Evolutionary conservation across 2,113 vertebrate genomes (phyloP), one percentile per base, ranked within the genome.

Genomic region (Falco punctatus): DNA sequence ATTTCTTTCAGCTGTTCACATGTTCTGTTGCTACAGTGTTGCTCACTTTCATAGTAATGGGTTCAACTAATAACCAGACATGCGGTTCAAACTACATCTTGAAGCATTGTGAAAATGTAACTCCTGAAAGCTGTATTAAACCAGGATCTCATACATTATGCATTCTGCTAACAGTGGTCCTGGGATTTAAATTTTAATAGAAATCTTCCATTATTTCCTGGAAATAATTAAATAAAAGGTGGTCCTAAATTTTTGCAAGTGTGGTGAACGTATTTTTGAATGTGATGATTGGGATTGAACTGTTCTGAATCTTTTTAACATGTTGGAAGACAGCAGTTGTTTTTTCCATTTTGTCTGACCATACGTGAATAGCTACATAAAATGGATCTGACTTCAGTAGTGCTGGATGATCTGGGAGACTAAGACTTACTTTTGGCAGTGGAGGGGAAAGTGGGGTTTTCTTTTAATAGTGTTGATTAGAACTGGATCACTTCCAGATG

Each of bases 1-100:
- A 83, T 96, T 96, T 93, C 85, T 96, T 97, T 95, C 94, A 96
- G 95, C 95, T 94, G 88, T 85, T 94, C 92, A 54, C 62, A 75
- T 95, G 72, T 86, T 94, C 44, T 77, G 32, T 33, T 4, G 4
- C 67, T 88, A 28, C 54, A 92, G 51, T 46, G 62, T 61, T 62
- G 84, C 67, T 96, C 46, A 22, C 38, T 97, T 96, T 86, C 84
- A 64, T 49, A 88, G 46, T 91, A 94, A 81, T 46, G 49, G 46
- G 11, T 86, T 93, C 84, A 88, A 33, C 80, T 95, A 95, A 95
- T 94, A 85, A 77, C 64, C 12, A 94, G 55, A 86, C 35, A 52
- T 88, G 94, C 90, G 28, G 90, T 91, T 94, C 73, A 69, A 85
- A 88, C 77, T 66, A 57, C 44, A 6, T 86, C 73, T 81, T 91